Percentiles rank a stretch among this genome's conserved stretches.
Evolutionary conservation across 1,140 invertebrate genomes (phyloP).

Genomic region (Drosophila rhopaloa): DNA sequence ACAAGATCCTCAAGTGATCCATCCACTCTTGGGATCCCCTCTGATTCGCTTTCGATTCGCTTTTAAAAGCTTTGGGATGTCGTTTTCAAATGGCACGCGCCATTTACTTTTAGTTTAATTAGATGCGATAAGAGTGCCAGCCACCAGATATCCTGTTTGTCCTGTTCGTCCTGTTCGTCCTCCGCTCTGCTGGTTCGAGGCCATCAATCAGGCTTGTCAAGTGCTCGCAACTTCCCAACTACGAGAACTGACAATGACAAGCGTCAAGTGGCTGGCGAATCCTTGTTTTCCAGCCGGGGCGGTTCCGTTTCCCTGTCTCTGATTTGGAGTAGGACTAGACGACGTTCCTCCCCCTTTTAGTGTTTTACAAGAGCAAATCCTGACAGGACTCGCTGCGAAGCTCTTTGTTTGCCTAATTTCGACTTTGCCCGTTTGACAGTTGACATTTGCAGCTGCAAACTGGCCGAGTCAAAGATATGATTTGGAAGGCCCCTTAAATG

Average conservation of each 20-base stretch:
- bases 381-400: conserved; percentile 44
- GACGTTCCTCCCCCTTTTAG: conserved; percentile 55
- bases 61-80: conserved; percentile 42
- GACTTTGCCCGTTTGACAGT: conserved; percentile 72
- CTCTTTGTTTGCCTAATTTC: conserved; percentile 74
- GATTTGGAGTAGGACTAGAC: conserved; percentile 18
- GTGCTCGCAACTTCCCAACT: conserved; percentile 72
- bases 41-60: conserved; percentile 21
- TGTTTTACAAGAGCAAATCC: conserved; percentile 76
- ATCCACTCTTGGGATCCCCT: conserved; percentile 24
- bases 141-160: conserved; percentile 1
- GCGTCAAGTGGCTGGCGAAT: conserved; percentile 62
- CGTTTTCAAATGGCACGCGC: conserved; percentile 40
- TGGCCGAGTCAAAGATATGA: conserved; percentile 57
- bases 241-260: conserved; percentile 77
- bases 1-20: conserved; percentile 11
- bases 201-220: conserved; percentile 78
- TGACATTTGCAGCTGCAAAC: conserved; percentile 72
- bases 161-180: background rate
- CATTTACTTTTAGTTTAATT: conserved; percentile 76
- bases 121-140: conserved; percentile 52
- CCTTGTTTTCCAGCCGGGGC: conserved; percentile 27
- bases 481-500: conserved; percentile 28
- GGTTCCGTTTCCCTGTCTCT: conserved; percentile 16
- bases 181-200: conserved; percentile 17